Conservation (phyloP, 2,888 invertebrate species). For the Blastobasis lacticolella region DNA sequence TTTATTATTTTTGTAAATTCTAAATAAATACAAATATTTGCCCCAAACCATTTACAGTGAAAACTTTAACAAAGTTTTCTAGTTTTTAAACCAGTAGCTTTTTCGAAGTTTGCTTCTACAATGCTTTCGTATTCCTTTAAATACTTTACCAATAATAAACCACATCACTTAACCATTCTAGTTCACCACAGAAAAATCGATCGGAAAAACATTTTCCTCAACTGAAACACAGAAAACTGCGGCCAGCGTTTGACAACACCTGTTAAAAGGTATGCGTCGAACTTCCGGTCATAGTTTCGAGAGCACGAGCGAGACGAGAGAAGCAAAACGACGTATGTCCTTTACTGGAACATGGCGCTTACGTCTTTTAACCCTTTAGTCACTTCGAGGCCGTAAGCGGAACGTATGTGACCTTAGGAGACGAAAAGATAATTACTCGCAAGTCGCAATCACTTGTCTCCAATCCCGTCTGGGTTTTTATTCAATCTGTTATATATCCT, state of each 20-base stretch:
- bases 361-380: slow-evolving; percentile 30
- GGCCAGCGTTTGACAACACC: slow-evolving; percentile 35
- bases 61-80: too few species aligned
- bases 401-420: slow-evolving; percentile 61
- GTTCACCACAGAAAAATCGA: background rate
- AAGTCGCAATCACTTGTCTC: slow-evolving; percentile 18
- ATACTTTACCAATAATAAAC: too few species aligned
- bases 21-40: too few species aligned
- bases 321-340: slow-evolving; percentile 37
- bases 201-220: background rate
- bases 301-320: slow-evolving; percentile 28
- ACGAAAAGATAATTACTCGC: slow-evolving; percentile 56
- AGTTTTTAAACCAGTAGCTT: too few species aligned
- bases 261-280: slow-evolving; percentile 58
- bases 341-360: slow-evolving; percentile 23
- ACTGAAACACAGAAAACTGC: background rate
- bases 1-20: too few species aligned
- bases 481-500: slow-evolving; percentile 18
- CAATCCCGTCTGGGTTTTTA: slow-evolving; percentile 26
- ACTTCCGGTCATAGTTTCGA: slow-evolving; percentile 66
- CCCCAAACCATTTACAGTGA: too few species aligned
- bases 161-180: too few species aligned
- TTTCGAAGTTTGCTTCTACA: too few species aligned
- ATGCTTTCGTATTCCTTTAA: too few species aligned
- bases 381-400: slow-evolving; percentile 51